Conservation (phyloP, 2,888 invertebrate species). For the Agrochola litura region DNA sequence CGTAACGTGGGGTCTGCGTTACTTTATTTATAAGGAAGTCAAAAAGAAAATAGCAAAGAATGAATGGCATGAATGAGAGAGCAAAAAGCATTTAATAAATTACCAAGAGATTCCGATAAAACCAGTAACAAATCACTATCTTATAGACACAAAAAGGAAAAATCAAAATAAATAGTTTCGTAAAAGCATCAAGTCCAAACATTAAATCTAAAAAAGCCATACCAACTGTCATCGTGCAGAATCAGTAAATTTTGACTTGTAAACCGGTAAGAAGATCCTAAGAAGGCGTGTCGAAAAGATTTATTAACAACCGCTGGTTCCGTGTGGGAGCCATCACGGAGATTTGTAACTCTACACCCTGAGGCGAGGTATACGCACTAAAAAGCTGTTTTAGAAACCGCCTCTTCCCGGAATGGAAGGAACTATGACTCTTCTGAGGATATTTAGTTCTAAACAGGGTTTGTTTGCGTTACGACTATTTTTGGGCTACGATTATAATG, state of each 20-base stretch:
- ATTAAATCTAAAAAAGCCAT: constrained; percentile 59
- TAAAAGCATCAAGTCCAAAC: constrained; percentile 22
- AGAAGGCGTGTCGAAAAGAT: constrained; percentile 76
- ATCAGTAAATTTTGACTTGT: constrained; percentile 72
- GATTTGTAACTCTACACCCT: constrained; percentile 77
- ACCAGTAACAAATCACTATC: constrained; percentile 7
- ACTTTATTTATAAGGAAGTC: constrained; percentile 1
- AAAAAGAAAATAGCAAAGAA: background rate
- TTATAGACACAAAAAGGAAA: background rate
- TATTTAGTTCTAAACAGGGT: constrained; percentile 66
- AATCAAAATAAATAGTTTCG: constrained; percentile 37
- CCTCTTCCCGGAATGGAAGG: constrained; percentile 72
- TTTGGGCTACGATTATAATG: constrained; percentile 42
- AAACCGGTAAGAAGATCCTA: constrained; percentile 70
- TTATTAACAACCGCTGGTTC: constrained; percentile 72
- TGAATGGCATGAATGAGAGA: no score
- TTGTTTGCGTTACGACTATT: constrained; percentile 61
- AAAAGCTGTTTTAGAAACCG: constrained; percentile 75
- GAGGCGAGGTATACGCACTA: constrained; percentile 64
- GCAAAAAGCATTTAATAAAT: constrained; percentile 5
- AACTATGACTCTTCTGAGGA: constrained; percentile 53
- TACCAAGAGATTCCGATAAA: background rate
- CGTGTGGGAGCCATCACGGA: constrained; percentile 73
- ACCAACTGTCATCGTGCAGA: constrained; percentile 65
- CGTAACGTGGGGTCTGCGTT: background rate